phyloP scores from a whole-genome alignment of 2,797 vertebrate species.

The Cottoperca gobio region DNA sequence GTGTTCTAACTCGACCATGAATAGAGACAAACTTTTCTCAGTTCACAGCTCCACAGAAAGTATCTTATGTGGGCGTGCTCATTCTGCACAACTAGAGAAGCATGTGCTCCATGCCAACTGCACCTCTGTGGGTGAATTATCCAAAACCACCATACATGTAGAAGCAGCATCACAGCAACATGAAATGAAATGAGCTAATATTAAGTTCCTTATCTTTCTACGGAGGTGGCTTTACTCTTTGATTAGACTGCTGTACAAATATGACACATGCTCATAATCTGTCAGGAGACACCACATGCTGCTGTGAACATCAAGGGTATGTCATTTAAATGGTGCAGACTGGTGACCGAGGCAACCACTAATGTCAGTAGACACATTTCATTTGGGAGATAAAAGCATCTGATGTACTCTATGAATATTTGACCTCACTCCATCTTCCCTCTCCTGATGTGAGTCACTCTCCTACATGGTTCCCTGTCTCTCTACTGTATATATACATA shows the following conservation, averaged over 20 bases:
- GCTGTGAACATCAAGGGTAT: slow-evolving; percentile 18
- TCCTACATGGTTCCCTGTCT: slow-evolving; percentile 9
- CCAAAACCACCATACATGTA: slow-evolving; percentile 45
- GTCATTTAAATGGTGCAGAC: slow-evolving; percentile 36
- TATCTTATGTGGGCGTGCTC: slow-evolving; percentile 48
- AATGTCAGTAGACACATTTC: slow-evolving; percentile 54
- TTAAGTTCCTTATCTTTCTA: slow-evolving; percentile 17
- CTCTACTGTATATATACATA: not conserved
- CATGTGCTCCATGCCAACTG: slow-evolving; percentile 32
- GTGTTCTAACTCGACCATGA: not conserved
- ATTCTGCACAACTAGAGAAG: slow-evolving; percentile 52
- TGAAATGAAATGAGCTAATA: slow-evolving; percentile 49
- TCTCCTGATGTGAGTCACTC: slow-evolving; percentile 39
- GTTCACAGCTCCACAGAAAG: slow-evolving; percentile 23
- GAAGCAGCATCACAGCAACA: slow-evolving; percentile 27
- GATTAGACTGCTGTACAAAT: slow-evolving; percentile 37
- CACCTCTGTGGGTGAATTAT: slow-evolving; percentile 55
- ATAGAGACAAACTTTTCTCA: slow-evolving; percentile 54
- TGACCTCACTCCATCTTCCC: slow-evolving; percentile 29
- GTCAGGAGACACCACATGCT: slow-evolving; percentile 26
- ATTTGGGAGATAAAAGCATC: slow-evolving; percentile 53
- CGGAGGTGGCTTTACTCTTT: slow-evolving; percentile 23
- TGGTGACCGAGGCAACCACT: slow-evolving; percentile 42
- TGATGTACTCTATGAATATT: slow-evolving; percentile 29
- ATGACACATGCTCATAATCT: slow-evolving; percentile 15